phyloP scores from a whole-genome alignment of 2,888 invertebrate genomes.

The Sinopyrophorus schimmeli region DNA sequence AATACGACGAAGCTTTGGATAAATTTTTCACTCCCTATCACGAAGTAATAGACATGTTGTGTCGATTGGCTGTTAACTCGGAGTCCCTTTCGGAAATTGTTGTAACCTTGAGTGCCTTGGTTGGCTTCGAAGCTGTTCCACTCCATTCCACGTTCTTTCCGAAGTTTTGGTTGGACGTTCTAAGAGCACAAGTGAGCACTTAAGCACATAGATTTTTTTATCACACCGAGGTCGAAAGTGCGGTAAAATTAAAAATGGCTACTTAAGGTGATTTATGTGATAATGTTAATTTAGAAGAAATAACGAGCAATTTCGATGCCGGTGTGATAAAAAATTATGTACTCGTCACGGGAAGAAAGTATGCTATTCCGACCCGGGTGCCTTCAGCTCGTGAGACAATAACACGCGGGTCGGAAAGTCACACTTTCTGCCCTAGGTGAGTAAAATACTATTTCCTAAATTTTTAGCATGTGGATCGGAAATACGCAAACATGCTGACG shows the following conservation, averaged over 20 bases:
- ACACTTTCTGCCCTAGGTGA: no score
- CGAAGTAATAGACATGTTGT: slow-evolving; percentile 82
- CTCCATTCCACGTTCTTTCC: slow-evolving; percentile 88
- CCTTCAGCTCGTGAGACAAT: no score
- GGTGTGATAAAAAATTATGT: no score
- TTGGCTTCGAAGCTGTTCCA: slow-evolving; percentile 89
- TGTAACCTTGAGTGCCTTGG: slow-evolving; percentile 83
- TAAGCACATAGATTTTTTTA: slow-evolving; percentile 5
- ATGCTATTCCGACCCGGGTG: no score
- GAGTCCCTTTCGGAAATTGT: slow-evolving; percentile 85
- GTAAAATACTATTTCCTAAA: background rate
- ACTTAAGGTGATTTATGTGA: no score
- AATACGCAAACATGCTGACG: slow-evolving; percentile 79
- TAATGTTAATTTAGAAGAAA: no score
- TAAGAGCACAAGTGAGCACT: slow-evolving; percentile 66
- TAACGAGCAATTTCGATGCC: no score
- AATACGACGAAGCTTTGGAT: slow-evolving; percentile 74
- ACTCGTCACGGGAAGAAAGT: no score
- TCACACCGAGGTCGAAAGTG: no score
- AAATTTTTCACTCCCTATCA: slow-evolving; percentile 88
- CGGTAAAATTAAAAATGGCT: no score
- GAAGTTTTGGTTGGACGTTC: slow-evolving; percentile 89
- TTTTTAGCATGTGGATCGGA: slow-evolving; percentile 72
- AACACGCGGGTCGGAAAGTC: no score
- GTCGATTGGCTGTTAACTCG: slow-evolving; percentile 86